phyloP scores from a whole-genome alignment of 2,797 vertebrate species.

The Myiotriccus ornatus region DNA sequence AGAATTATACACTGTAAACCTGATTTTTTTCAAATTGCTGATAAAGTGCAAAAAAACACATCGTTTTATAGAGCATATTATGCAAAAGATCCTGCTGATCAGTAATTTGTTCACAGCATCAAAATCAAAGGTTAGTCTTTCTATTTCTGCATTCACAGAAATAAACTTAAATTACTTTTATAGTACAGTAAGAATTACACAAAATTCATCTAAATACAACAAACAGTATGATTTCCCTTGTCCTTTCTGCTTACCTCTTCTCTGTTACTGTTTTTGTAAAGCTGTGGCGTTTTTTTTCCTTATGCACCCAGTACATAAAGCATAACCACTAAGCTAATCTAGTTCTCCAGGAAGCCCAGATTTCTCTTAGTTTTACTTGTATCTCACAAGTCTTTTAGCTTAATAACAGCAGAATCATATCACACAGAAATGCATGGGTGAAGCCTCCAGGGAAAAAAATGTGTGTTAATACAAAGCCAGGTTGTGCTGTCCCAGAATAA shows the following conservation, averaged over 20 bases:
- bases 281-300: background rate
- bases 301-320: background rate
- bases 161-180: background rate
- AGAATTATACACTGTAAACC: background rate
- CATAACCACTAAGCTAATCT: background rate
- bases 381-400: background rate
- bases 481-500: background rate
- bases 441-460: background rate
- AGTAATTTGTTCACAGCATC: background rate
- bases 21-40: background rate
- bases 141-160: background rate
- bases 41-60: background rate
- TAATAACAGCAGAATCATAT: background rate
- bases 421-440: background rate
- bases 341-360: background rate
- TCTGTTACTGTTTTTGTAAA: constrained; percentile 19
- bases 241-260: constrained; percentile 31
- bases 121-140: background rate
- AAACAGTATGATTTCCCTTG: background rate
- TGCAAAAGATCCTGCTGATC: background rate
- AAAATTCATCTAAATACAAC: background rate
- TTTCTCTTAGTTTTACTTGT: background rate
- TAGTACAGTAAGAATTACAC: background rate
- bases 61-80: background rate
- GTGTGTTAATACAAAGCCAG: background rate